phyloP scores from a whole-genome alignment of 2,888 invertebrate species.

The Coelinius sp. region DNA sequence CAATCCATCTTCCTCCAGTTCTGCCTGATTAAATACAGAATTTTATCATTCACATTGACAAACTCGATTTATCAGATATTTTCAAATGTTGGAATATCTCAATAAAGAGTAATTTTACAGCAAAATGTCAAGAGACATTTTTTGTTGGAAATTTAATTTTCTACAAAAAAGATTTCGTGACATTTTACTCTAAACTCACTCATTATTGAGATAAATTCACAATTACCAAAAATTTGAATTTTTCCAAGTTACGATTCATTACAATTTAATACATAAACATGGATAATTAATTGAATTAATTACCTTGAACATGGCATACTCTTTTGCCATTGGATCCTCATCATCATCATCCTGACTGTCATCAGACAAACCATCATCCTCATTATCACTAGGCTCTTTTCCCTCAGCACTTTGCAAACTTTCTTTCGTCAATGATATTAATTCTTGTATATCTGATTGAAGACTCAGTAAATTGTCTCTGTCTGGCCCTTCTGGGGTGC shows the following conservation, averaged over 20 bases:
- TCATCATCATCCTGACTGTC: constrained; percentile 51
- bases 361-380: constrained; percentile 43
- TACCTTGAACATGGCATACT: constrained; percentile 81
- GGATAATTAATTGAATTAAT: background rate
- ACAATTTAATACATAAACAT: background rate
- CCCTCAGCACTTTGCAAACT: constrained; percentile 69
- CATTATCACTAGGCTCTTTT: constrained; percentile 47
- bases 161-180: too few species aligned
- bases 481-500: constrained; percentile 71
- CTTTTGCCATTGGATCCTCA: constrained; percentile 71
- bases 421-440: constrained; percentile 80
- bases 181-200: too few species aligned
- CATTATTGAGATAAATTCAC: too few species aligned
- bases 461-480: constrained; percentile 75
- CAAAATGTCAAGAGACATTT: too few species aligned
- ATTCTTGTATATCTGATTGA: constrained; percentile 77
- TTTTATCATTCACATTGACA: too few species aligned
- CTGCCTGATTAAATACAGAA: constrained; percentile 68
- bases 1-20: constrained; percentile 71
- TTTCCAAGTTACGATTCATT: too few species aligned
- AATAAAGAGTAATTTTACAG: too few species aligned
- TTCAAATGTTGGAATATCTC: too few species aligned
- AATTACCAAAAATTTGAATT: too few species aligned
- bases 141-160: too few species aligned
- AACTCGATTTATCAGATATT: too few species aligned